Conservation (phyloP, 2,888 invertebrate genomes). For the Plagiodera versicolora region DNA sequence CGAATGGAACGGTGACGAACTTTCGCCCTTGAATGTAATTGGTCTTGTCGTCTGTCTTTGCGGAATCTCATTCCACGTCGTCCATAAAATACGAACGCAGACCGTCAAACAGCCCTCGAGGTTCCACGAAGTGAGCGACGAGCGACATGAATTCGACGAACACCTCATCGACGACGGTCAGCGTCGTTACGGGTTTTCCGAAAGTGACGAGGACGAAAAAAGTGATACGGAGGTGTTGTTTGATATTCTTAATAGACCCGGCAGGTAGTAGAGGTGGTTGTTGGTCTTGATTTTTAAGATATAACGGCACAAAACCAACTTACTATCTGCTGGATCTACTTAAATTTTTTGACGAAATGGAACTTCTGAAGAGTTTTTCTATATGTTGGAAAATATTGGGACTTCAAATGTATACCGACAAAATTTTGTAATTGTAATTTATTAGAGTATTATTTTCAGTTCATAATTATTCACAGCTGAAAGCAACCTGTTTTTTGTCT, state of each 20-base stretch:
- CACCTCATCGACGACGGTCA: conserved; percentile 44
- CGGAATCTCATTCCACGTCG: conserved; percentile 84
- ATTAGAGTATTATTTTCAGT: too few species aligned
- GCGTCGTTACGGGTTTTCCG: conserved; percentile 30
- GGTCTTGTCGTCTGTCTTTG: conserved; percentile 86
- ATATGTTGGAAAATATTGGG: too few species aligned
- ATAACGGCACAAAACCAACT: too few species aligned
- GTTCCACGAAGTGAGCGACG: conserved; percentile 38
- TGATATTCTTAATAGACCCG: conserved; percentile 55
- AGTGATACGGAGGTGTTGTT: conserved; percentile 58
- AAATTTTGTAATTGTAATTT: too few species aligned
- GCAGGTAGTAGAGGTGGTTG: conserved; percentile 42
- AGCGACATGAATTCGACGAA: conserved; percentile 46
- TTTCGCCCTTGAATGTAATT: conserved; percentile 78
- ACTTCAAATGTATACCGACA: too few species aligned
- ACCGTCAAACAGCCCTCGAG: conserved; percentile 30
- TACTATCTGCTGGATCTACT: too few species aligned
- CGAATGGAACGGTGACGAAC: conserved; percentile 80
- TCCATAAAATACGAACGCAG: conserved; percentile 63
- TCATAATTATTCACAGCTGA: too few species aligned
- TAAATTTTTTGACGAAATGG: too few species aligned
- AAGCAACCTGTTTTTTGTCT: too few species aligned
- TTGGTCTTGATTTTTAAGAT: too few species aligned
- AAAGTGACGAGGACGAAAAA: conserved; percentile 51
- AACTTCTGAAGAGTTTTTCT: too few species aligned